phyloP scores from a whole-genome alignment of 2,888 invertebrate species.

The Coleophora flavipennella region DNA sequence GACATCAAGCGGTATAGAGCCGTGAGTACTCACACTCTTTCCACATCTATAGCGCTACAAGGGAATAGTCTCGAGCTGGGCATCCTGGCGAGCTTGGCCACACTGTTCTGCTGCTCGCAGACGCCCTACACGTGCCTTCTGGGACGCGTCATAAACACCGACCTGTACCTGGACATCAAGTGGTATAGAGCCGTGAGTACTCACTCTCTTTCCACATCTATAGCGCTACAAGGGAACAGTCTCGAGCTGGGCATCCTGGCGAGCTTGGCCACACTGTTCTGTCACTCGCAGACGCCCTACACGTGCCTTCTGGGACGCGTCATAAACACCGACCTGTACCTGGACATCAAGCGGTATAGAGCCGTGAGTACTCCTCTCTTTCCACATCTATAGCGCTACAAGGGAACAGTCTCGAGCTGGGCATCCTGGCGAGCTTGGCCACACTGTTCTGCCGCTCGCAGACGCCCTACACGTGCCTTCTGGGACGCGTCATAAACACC shows the following conservation, averaged over 20 bases:
- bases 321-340: neutral
- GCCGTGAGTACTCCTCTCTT: too few relatives aligned
- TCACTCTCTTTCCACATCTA: too few relatives aligned
- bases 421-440: slow-evolving; percentile 80
- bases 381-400: too few relatives aligned
- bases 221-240: too few relatives aligned
- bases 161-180: slow-evolving; percentile 81
- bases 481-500: slow-evolving; percentile 27
- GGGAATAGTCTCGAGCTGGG: too few relatives aligned
- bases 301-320: slow-evolving; percentile 68
- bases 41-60: too few relatives aligned
- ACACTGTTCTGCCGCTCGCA: slow-evolving; percentile 82
- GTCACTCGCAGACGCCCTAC: slow-evolving; percentile 79
- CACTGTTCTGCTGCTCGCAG: slow-evolving; percentile 80
- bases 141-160: slow-evolving; percentile 80
- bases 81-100: slow-evolving; percentile 78
- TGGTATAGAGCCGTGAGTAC: slow-evolving; percentile 80
- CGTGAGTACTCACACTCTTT: slow-evolving; percentile 74
- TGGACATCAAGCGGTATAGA: neutral
- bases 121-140: slow-evolving; percentile 79
- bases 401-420: too few relatives aligned
- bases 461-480: slow-evolving; percentile 77
- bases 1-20: slow-evolving; percentile 80
- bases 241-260: slow-evolving; percentile 82
- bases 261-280: slow-evolving; percentile 81